Evolutionary conservation across 2,888 invertebrate genomes (phyloP), one percentile per base, ranked within the genome.

Genomic region (Ptilodon capucinus): DNA sequence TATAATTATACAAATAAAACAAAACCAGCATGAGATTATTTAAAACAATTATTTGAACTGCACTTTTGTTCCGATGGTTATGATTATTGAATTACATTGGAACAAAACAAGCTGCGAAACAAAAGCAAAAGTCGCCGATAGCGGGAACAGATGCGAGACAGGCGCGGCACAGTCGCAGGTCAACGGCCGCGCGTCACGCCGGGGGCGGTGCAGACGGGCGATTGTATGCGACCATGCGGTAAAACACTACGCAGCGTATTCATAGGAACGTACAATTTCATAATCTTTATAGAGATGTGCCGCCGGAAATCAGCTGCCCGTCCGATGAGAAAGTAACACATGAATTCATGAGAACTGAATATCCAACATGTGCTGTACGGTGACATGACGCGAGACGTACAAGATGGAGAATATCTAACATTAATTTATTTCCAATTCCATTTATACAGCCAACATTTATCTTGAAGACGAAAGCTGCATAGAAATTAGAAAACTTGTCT

Each of bases 201-300:
- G 8, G 17, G 57, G 42, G 54, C 41, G 59, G 60, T 60, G 66
- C 71, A 71, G 75, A 70, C 70, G 66, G 60, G 59, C 64, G 64
- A 53, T 66, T 60, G 68, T 72, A 74, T 68, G 72, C 75, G 60
- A 70, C 58, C 54, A 60, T 57, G 60, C 51, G 58, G 52, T 54
- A 51, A 49, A 51, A 51, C 50, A 43, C 46, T 34, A 40, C 49
- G 48, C 25, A 43, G 41, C 44, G 41, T 36, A 36, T 40, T 54
- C 47, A 40, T 48, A 36, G 38, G 25, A 14, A 49, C 40, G 44
- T 52, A 48, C 46, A 60, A 54, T 60, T 50, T 60, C 48, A 54
- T 51, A 17, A 56, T 51, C 54, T 48, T 40, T 41, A 45, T 52
- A 42, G 17, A 50, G 46, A 46, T 41, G 32, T 42, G 19, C 16